Evolutionary conservation across 2,797 vertebrate species (phyloP), one percentile per base, ranked within the genome.

Genomic region (Nyctibius grandis): DNA sequence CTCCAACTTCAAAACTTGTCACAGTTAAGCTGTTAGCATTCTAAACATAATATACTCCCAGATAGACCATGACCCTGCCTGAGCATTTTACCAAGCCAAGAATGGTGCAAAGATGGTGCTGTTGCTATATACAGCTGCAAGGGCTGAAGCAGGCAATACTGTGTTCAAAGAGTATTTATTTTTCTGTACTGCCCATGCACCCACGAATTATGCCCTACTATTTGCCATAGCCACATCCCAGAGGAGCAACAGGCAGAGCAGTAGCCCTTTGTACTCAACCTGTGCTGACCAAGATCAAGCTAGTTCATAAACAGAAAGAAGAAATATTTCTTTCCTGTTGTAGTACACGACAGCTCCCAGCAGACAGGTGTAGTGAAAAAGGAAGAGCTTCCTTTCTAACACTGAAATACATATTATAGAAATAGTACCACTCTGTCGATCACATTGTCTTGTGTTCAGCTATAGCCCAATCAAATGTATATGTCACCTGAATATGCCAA

Each of bases 61-160:
- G 51, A 59, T 15, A 85, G 23, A 17, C 15, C 29, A 18, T 6
- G 42, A 60, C 19, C 45, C 11, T 53, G 10, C 11, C 26, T 34
- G 47, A 69, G 20, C 15, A 15, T 47, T 91, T 33, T 85, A 15
- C 47, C 50, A 40, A 53, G 26, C 22, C 64, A 75, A n/a, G 38
- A 78, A 48, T 1, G 4, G n/a, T 48, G 13, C 25, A 74, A 38
- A 69, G 34, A 34, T 25, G 9, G 8, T 60, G 45, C 53, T 82
- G 38, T 5, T 59, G n/a, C 29, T 61, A 9, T 4, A 47, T 5
- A 40, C 23, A 78, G 77, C 42, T 69, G 22, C n/a, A 25, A 36
- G 21, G 29, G 34, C 1, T 80, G 45, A 26, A 15, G 44, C 1
- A 36, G 45, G 28, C 1, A 0, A 61, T 18, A 9, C 4, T 16